phyloP scores from a whole-genome alignment of 2,888 invertebrate species.

The Ischnura elegans region DNA sequence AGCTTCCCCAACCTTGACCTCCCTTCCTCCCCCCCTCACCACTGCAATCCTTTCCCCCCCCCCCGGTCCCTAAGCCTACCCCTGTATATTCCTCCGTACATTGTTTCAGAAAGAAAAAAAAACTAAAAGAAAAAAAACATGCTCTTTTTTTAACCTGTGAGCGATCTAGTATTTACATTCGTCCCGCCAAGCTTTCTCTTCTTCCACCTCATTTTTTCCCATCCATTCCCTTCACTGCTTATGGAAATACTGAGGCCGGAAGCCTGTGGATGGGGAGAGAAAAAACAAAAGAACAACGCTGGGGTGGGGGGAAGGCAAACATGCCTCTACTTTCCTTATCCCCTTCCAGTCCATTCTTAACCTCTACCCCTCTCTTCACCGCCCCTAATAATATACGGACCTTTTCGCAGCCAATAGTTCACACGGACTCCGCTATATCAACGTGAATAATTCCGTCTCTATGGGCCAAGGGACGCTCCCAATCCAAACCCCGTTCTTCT shows the following conservation, averaged over 20 bases:
- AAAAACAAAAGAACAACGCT: background rate
- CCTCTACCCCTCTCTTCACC: background rate
- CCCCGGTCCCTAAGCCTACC: background rate
- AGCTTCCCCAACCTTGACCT: background rate
- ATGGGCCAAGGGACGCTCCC: background rate
- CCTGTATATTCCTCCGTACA: background rate
- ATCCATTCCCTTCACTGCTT: background rate
- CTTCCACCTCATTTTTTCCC: background rate
- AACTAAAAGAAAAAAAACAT: background rate
- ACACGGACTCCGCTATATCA: background rate
- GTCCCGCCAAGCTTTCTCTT: conserved; percentile 3
- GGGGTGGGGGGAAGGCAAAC: no score
- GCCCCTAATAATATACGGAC: conserved; percentile 18
- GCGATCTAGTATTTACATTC: conserved; percentile 43
- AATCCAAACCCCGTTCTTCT: background rate
- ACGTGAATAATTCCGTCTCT: conserved; percentile 4
- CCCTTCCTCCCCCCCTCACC: background rate
- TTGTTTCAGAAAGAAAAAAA: conserved; percentile 20
- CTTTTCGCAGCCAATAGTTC: background rate
- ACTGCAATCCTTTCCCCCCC: background rate
- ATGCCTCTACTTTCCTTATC: background rate
- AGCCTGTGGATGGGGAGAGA: conserved; percentile 19
- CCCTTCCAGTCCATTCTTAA: background rate
- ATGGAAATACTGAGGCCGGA: conserved; percentile 55
- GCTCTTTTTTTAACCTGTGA: conserved; percentile 14